Evolutionary conservation across 2,888 invertebrate genomes (phyloP).

Genomic region (Colletes collaris): DNA sequence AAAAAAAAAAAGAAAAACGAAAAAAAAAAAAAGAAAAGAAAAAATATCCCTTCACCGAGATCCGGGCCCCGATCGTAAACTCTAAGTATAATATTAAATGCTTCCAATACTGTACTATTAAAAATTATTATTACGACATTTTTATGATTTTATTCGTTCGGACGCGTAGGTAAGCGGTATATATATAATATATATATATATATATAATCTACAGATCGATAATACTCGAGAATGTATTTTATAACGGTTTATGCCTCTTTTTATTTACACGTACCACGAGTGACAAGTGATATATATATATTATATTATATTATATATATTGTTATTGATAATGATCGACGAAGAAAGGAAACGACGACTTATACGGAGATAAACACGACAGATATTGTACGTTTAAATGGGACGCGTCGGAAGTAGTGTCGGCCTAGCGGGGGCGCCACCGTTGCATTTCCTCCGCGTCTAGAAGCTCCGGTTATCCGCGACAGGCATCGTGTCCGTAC

Average conservation of each 20-base stretch:
- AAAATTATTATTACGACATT: slow-evolving; percentile 72
- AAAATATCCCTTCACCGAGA: slow-evolving; percentile 66
- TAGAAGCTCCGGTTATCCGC: slow-evolving; percentile 83
- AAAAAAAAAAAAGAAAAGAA: background rate
- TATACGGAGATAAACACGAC: slow-evolving; percentile 44
- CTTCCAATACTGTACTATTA: slow-evolving; percentile 82
- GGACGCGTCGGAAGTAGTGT: slow-evolving; percentile 39
- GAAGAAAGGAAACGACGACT: slow-evolving; percentile 40
- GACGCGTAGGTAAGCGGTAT: slow-evolving; percentile 74
- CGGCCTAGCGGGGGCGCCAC: slow-evolving; percentile 57
- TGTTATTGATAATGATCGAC: slow-evolving; percentile 53
- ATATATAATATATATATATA: slow-evolving; percentile 44
- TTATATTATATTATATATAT: slow-evolving; percentile 64
- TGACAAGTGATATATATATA: slow-evolving; percentile 82
- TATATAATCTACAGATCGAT: slow-evolving; percentile 74
- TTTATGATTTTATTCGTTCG: slow-evolving; percentile 80
- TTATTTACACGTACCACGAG: slow-evolving; percentile 82
- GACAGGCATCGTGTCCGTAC: slow-evolving; percentile 82
- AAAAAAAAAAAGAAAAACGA: background rate
- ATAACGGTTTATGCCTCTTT: slow-evolving; percentile 83
- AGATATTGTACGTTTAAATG: slow-evolving; percentile 26
- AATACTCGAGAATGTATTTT: slow-evolving; percentile 83
- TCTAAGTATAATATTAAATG: slow-evolving; percentile 81
- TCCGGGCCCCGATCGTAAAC: slow-evolving; percentile 67
- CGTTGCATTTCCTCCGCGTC: slow-evolving; percentile 68